Percentiles rank a stretch among this genome's conserved stretches.
phyloP scores from a whole-genome alignment of 2,888 invertebrate genomes.

The Stictocephala bisonia region DNA sequence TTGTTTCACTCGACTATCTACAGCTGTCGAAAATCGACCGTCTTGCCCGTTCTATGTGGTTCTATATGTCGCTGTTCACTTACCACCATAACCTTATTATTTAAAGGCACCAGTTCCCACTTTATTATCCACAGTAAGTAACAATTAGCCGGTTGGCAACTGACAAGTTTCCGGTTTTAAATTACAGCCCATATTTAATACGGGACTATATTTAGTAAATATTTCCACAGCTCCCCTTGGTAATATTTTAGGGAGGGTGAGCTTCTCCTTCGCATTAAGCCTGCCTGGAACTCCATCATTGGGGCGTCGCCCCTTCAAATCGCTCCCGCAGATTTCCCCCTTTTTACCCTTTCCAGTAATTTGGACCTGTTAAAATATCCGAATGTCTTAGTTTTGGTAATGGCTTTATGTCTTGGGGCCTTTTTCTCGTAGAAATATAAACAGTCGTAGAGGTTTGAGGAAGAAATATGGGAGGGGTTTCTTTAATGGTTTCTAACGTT shows the following conservation, averaged over 20 bases:
- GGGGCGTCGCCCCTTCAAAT: conserved; percentile 21
- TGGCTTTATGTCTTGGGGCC: too few relatives aligned
- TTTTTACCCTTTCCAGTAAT: conserved; percentile 40
- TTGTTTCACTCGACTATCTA: too few relatives aligned
- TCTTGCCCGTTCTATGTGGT: too few relatives aligned
- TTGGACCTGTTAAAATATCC: conserved; percentile 31
- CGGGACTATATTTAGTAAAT: conserved; percentile 41
- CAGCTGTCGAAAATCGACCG: too few relatives aligned
- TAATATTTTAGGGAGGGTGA: conserved; percentile 35
- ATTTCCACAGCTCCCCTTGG: conserved; percentile 31
- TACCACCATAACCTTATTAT: conserved; percentile 14
- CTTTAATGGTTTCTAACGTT: too few relatives aligned
- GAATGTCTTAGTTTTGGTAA: conserved; percentile 12
- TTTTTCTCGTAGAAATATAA: too few relatives aligned
- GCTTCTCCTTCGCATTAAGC: conserved; percentile 29
- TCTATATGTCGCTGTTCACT: too few relatives aligned
- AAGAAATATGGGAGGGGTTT: too few relatives aligned
- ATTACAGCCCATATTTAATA: conserved; percentile 41
- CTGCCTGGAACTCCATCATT: conserved; percentile 25
- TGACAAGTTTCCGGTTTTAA: conserved; percentile 39
- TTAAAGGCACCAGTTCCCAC: conserved; percentile 8
- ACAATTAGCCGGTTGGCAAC: conserved; percentile 20
- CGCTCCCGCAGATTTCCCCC: conserved; percentile 29
- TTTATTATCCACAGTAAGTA: conserved; percentile 14
- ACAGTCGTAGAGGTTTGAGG: too few relatives aligned